Evolutionary conservation across 2,888 invertebrate genomes (phyloP), one percentile per base, ranked within the genome.

Genomic region (Mythimna albipuncta): DNA sequence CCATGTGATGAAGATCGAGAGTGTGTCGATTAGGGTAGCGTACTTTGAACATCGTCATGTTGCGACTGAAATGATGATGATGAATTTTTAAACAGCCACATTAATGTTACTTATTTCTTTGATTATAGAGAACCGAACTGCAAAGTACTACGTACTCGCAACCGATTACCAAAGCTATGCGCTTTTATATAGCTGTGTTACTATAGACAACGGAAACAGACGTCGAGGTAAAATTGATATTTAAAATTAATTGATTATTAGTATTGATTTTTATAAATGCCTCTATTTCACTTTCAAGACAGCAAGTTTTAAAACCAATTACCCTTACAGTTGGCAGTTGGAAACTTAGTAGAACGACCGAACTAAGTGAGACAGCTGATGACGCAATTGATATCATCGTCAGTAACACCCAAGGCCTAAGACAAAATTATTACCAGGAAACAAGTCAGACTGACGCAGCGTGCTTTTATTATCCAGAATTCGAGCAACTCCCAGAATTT

Each of bases 91-190:
- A 47, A 47, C 16, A 47, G 16, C 5, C 13, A 47, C 47, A 19
- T 50, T 6, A 50, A 32, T n/a, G 19, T 50, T 50, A 58, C n/a
- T 58, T 50, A 11, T 55, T 38, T 62, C 10, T 61, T 62, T 62
- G 4, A 54, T 73, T 80, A 1, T 44, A 77, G 94, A 84, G 10
- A 76, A 70, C 0, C 87, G 85, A 66, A 67, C 72, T 1, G 88
- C 89, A 0, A 90, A 90, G 64, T 93, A 92, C 77, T 93, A 91
- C 77, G 82, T 96, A 1, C 86, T 96, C 6, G 92, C 89, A 10
- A 95, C 95, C 0, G 95, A 96, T 75, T 96, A 96, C 78, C 64
- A 10, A 0, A 91, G 64, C 82, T 96, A 91, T 73, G 89, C 96
- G 1, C 81, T 96, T 2, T 91, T 94, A 5, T 95, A 95, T 86